Evolutionary conservation across 2,888 invertebrate species (phyloP), one percentile per base, ranked within the genome.

Genomic region (Autographa gamma): DNA sequence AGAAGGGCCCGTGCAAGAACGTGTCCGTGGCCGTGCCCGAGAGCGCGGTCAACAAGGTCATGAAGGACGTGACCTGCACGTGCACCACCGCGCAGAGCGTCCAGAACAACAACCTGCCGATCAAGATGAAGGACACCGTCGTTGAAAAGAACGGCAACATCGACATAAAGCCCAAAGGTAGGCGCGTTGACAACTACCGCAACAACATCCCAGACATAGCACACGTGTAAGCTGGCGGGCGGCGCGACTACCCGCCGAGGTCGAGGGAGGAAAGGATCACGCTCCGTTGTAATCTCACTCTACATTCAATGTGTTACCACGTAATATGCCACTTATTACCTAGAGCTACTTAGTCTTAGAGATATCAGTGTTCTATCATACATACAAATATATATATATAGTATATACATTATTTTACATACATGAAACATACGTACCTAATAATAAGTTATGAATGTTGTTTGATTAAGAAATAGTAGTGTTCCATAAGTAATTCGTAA

Each of bases 91-190:
- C 85, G 0, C 76, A 84, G 2, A 75, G 73, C 16, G 43, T 74
- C 0, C 79, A 86, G 14, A 91, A 91, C 65, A 93, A 93, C 77
- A 93, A 93, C 62, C 54, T 86, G 0, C 7, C 18, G 0, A 74
- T 59, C 0, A 19, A 74, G 0, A 71, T 79, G 32, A 86, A 88
- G 7, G 90, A 90, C 0, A 86, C 90, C 0, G 67, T 92, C 0
- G 81, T 93, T 0, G 93, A 93, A 69, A 74, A 85, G 14, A 94
- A 94, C 43, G 95, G 95, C 0, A 93, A 93, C 52, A 75, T 91
- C 0, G 81, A 88, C 0, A 8, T 88, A 1, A 69, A 68, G n/a
- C 31, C 60, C 0, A 64, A 61, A 13, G 64, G 25, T 11, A 61
- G 63, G 0, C 56, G 38, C 13, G 31, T 48, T 0, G 65, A 75